These are phyloP conservation scores for Heteromormyrus szaboi DNA, from an alignment of 2,797 vertebrate species.

Conservation along the genomic window DNA sequence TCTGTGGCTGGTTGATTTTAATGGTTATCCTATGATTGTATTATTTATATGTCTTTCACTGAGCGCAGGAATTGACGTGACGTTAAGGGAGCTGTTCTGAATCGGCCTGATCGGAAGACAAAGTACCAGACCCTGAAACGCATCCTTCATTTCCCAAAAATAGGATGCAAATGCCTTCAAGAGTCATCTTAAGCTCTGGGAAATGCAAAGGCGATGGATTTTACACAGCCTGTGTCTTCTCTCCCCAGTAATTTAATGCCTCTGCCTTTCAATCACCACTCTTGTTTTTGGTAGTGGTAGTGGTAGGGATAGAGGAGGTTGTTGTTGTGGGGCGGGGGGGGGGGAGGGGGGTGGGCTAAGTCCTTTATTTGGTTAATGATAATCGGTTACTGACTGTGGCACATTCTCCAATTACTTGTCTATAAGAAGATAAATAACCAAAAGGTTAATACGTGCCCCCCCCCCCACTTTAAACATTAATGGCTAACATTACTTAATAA, in stretches of 20 bases:
- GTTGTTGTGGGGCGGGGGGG: not conserved
- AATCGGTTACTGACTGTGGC: not conserved
- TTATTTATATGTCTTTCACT: not conserved
- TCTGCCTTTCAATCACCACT: not conserved
- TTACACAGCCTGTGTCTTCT: not conserved
- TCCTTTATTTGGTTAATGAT: constrained; percentile 15
- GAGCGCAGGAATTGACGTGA: not conserved
- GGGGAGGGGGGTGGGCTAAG: not conserved
- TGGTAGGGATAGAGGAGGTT: not conserved
- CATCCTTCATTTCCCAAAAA: not conserved
- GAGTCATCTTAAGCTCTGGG: not conserved
- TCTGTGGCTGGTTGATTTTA: not conserved
- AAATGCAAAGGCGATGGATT: not conserved
- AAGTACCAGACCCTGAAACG: not conserved
- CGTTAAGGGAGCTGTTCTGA: not conserved
- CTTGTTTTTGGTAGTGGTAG: not conserved
- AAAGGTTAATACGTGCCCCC: not conserved
- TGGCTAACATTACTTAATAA: constrained; percentile 47
- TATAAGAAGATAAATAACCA: constrained; percentile 14
- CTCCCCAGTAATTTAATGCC: not conserved
- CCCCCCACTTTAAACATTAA: constrained; percentile 22
- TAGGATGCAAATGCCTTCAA: not conserved
- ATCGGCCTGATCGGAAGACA: not conserved
- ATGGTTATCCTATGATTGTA: not conserved
- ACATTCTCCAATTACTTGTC: constrained; percentile 11